Evolutionary conservation across 2,797 vertebrate species (phyloP), one percentile per base, ranked within the genome.

Genomic region (Centropyge bicolor): DNA sequence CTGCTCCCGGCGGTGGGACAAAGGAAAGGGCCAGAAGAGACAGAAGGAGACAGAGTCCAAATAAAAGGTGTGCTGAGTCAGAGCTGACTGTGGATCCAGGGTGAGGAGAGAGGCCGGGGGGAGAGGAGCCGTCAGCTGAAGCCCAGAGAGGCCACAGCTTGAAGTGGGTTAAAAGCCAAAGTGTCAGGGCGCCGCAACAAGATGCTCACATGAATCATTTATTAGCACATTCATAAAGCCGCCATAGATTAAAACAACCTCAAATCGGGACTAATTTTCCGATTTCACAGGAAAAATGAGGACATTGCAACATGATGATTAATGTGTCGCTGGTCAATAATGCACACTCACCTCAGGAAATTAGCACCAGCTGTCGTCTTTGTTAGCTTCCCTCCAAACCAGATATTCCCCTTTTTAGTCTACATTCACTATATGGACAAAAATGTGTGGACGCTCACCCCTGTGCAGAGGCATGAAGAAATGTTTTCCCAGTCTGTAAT

Each of bases 61-160:
- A 55, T 27, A 52, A 71, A 76, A 83, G 82, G 82, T 84, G 87
- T 87, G 84, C 84, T 91, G 90, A 91, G 90, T 93, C 90, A 92
- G 83, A 80, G 61, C 1, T 24, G 74, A 27, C 62, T 61, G 56
- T 35, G 36, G 49, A 22, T 17, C 40, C 76, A 55, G 19, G n/a
- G 73, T 16, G 76, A 63, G 59, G 8, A 59, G 20, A 41, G 19
- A 54, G 43, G 22, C 67, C 78, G 49, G 22, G 48, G 48, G 63
- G 48, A 55, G 49, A 40, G 66, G 76, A 87, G 60, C 82, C 70
- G 74, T 36, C 0, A 57, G 27, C 43, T 41, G 2, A 11, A 73
- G 19, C 35, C 64, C 8, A 48, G 8, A 41, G 38, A 12, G 45
- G 24, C 14, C 19, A 36, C 40, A 60, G 64, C 68, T 72, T 62